Percentiles rank a stretch among this genome's conserved stretches.
These are phyloP conservation scores for Oxygymnocypris stewartii DNA, from an alignment of 2,113 vertebrate genomes.

Conservation along the genomic window DNA sequence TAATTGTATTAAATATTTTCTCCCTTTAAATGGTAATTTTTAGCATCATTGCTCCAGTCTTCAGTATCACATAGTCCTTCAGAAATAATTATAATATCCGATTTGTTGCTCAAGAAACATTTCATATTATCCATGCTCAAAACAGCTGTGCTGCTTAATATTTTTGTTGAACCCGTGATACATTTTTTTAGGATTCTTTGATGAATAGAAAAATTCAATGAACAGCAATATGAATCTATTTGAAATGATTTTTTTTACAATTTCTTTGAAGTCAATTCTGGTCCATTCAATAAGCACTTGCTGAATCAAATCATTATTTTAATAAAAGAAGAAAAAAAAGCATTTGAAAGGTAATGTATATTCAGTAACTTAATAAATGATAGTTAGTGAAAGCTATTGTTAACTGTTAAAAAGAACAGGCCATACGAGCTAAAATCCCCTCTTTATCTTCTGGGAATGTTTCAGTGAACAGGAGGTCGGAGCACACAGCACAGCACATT, in stretches of 20 bases:
- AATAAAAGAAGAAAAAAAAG: too few relatives aligned
- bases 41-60: too few relatives aligned
- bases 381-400: neutral
- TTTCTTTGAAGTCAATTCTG: neutral
- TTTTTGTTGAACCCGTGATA: neutral
- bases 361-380: neutral
- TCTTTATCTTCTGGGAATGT: neutral
- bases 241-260: neutral
- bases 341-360: too few relatives aligned
- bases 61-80: neutral
- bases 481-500: slow-evolving; percentile 16
- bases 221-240: neutral
- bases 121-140: neutral
- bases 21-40: too few relatives aligned
- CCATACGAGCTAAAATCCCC: neutral
- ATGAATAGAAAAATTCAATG: neutral
- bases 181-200: neutral
- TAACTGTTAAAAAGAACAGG: neutral
- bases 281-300: neutral
- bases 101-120: neutral
- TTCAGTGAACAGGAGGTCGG: slow-evolving; percentile 28
- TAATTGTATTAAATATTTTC: too few relatives aligned
- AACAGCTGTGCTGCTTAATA: neutral
- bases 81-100: neutral
- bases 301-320: neutral